These are phyloP conservation scores for Panthera uncia DNA, from an alignment of 2,113 vertebrate species.

Conservation along the genomic window DNA sequence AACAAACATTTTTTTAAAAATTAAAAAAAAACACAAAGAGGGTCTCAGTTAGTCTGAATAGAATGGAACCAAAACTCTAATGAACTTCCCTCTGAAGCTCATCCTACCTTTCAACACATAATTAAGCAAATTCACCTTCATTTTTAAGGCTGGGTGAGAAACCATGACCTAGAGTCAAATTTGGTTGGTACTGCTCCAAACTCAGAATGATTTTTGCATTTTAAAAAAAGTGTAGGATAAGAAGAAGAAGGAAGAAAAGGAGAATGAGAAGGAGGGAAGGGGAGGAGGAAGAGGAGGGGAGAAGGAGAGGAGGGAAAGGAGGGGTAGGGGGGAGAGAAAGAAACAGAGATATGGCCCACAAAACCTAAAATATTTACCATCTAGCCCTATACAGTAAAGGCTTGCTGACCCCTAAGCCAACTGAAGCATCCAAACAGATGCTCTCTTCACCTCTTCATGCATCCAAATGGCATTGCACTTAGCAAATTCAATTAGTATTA, in stretches of 20 bases:
- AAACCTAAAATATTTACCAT: neutral
- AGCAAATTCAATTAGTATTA: neutral
- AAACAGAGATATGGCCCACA: neutral
- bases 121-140: neutral
- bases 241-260: neutral
- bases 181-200: neutral
- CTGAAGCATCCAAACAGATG: neutral
- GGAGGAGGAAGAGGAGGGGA: accelerated
- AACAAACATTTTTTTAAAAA: too few relatives aligned
- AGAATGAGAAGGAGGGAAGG: neutral
- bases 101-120: neutral
- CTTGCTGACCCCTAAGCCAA: neutral
- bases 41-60: neutral
- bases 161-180: neutral
- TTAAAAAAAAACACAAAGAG: neutral
- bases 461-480: neutral
- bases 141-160: neutral
- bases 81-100: neutral
- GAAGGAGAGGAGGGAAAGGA: accelerated
- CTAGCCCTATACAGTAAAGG: neutral
- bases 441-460: neutral
- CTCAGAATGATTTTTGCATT: neutral
- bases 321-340: neutral
- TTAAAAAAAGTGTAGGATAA: neutral
- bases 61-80: neutral